Percentiles rank a stretch among this genome's conserved stretches.
Evolutionary conservation across 1,140 invertebrate species (phyloP).

Genomic region (Diplogasteroides magnus): DNA sequence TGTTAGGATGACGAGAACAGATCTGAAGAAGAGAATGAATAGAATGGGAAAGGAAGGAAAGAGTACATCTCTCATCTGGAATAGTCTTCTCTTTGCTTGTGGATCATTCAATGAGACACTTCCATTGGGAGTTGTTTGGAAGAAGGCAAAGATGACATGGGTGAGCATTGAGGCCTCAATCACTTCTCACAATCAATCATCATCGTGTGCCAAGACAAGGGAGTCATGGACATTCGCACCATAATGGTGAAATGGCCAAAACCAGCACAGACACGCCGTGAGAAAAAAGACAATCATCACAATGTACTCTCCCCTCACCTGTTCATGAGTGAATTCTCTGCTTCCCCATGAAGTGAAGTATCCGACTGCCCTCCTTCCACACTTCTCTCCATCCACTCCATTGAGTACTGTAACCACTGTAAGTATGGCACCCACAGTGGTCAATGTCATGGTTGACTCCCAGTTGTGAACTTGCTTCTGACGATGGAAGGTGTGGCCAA

Average conservation of each 20-base stretch:
- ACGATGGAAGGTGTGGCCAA: no score
- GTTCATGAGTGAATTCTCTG: conserved; percentile 31
- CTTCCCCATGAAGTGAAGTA: conserved; percentile 50
- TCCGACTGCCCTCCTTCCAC: conserved; percentile 35
- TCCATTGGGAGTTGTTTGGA: conserved; percentile 39
- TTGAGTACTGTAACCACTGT: no score
- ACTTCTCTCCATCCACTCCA: conserved; percentile 3
- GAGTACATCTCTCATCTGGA: conserved; percentile 27
- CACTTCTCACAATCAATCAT: not conserved
- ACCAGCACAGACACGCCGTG: no score
- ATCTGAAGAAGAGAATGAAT: conserved; percentile 21
- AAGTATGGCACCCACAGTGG: no score
- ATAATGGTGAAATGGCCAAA: no score
- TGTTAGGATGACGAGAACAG: conserved; percentile 23
- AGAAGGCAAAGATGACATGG: conserved; percentile 47
- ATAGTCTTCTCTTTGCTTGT: conserved; percentile 24
- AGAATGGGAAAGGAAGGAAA: no score
- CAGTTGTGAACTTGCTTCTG: no score
- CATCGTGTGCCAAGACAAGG: not conserved
- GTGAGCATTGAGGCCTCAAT: conserved; percentile 41
- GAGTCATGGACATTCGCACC: no score
- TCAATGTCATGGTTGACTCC: no score
- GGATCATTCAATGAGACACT: conserved; percentile 26
- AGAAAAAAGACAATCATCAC: no score
- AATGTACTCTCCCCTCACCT: no score